A percentile compares a stretch with the other conserved stretches of the same genome.
Evolutionary conservation across 2,113 vertebrate species (phyloP).

Genomic region (human (Homo sapiens)): GRCh38 chr2:124591501-124592000

Average conservation of each 20-base stretch:
- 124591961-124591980: background rate
- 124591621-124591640: background rate
- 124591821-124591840: background rate
- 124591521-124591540: background rate
- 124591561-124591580: rapidly evolving
- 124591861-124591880: no score
- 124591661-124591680: rapidly evolving
- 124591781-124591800: no score
- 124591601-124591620: rapidly evolving
- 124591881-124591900: background rate
- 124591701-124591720: background rate
- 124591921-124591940: background rate
- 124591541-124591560: background rate
- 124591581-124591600: rapidly evolving
- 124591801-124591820: background rate
- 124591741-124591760: background rate
- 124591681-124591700: background rate
- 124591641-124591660: background rate
- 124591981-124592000: background rate
- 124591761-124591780: background rate
- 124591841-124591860: rapidly evolving
- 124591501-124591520: background rate
- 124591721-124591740: background rate
- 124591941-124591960: background rate
- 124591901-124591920: background rate